Percentiles rank a stretch among this genome's conserved stretches.
Conservation (phyloP, 2,113 vertebrate species). For the Cariama cristata region DNA sequence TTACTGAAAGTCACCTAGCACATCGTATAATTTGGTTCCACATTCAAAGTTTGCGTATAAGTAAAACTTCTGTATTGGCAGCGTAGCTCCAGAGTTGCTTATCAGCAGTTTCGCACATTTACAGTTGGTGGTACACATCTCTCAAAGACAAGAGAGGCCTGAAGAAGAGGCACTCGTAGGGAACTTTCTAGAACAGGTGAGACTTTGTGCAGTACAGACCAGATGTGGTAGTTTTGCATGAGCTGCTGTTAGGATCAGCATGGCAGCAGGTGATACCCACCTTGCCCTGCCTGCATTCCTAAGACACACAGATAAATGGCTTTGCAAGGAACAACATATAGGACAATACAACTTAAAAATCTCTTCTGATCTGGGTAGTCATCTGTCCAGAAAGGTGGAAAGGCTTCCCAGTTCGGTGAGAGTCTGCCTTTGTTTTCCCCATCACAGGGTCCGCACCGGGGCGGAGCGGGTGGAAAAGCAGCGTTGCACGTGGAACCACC, state of each 20-base stretch:
- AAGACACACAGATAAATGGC: not conserved
- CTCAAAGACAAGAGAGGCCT: not conserved
- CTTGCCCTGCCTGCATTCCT: not conserved
- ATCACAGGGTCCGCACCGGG: accelerated
- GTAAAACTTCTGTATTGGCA: not conserved
- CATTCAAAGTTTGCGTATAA: not conserved
- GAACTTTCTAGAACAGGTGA: not conserved
- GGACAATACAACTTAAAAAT: not conserved
- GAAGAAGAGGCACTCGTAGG: not conserved
- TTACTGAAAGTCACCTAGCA: not conserved
- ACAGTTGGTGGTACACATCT: not conserved
- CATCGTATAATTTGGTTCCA: not conserved
- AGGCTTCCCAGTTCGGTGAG: not conserved
- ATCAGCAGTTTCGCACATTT: not conserved
- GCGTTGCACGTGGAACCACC: not conserved
- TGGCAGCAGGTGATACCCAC: not conserved
- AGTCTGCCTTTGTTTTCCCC: not conserved
- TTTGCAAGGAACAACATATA: not conserved
- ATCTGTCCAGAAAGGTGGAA: not conserved
- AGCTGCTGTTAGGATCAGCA: not conserved
- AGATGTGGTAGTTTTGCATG: not conserved
- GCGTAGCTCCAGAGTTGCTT: not conserved
- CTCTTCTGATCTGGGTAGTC: not conserved
- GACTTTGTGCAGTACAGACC: not conserved
- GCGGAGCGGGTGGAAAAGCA: not conserved